phyloP scores from a whole-genome alignment of 2,888 invertebrate genomes.

The Lochmaea crataegi region DNA sequence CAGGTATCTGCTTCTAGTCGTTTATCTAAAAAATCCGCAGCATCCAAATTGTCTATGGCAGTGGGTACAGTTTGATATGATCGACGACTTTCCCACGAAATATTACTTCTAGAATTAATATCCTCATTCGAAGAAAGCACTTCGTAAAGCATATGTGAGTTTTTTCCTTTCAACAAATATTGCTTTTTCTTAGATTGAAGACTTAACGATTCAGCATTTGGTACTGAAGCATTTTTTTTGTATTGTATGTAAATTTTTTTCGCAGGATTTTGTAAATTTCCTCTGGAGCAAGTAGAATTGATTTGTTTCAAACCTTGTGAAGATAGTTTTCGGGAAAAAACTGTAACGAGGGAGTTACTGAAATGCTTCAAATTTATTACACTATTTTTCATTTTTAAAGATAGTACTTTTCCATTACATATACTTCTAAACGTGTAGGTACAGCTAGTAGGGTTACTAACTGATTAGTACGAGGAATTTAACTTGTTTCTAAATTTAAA shows the following conservation, averaged over 20 bases:
- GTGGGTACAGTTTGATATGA: background rate
- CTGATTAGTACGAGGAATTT: background rate
- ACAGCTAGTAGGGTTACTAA: background rate
- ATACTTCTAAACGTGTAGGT: background rate
- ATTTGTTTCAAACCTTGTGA: background rate
- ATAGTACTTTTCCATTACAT: background rate
- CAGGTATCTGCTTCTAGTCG: background rate
- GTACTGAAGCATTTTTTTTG: background rate
- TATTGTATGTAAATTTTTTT: background rate
- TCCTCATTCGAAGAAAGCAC: background rate
- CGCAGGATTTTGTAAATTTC: background rate
- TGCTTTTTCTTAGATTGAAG: background rate
- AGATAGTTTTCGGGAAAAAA: slow-evolving; percentile 3
- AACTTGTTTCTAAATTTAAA: background rate
- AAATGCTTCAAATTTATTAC: background rate
- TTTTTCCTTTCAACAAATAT: background rate
- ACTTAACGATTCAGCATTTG: background rate
- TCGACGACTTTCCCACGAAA: background rate
- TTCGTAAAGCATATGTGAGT: background rate
- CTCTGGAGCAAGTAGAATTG: background rate
- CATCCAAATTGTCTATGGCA: background rate
- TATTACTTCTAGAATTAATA: background rate
- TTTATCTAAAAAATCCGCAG: background rate
- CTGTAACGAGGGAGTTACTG: background rate
- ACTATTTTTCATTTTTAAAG: background rate